These are phyloP conservation scores for Hymenochirus boettgeri DNA, from an alignment of 2,113 vertebrate genomes.

Conservation along the genomic window DNA sequence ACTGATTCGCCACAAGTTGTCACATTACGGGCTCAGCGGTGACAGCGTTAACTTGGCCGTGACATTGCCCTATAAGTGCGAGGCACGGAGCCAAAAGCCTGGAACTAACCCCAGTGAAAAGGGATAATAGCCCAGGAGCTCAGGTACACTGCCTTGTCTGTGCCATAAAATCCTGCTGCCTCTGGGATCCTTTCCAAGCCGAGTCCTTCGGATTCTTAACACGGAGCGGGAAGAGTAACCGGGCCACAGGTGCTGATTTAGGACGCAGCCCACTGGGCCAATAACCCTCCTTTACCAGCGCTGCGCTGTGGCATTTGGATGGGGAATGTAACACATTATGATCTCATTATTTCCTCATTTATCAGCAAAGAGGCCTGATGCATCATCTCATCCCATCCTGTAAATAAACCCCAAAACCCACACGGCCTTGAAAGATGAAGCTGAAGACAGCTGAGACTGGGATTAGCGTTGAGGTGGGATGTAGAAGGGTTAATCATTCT, in stretches of 20 bases:
- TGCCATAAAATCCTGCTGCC: slow-evolving; percentile 31
- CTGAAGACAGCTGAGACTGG: no score
- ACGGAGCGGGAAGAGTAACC: slow-evolving; percentile 20
- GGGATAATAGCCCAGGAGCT: neutral
- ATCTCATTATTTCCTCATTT: slow-evolving; percentile 3
- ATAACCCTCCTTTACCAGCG: slow-evolving; percentile 8
- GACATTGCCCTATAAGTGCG: slow-evolving; percentile 19
- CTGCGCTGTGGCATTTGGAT: neutral
- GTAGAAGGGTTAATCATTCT: slow-evolving; percentile 11
- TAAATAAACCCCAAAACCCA: no score
- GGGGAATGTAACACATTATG: slow-evolving; percentile 4
- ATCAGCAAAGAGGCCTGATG: no score
- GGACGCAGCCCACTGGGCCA: slow-evolving; percentile 18
- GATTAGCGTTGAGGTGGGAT: no score
- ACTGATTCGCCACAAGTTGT: slow-evolving; percentile 29
- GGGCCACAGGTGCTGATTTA: slow-evolving; percentile 36
- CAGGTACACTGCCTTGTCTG: slow-evolving; percentile 4
- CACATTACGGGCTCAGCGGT: slow-evolving; percentile 26
- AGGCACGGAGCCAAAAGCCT: slow-evolving; percentile 15
- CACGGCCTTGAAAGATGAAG: no score
- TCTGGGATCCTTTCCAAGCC: slow-evolving; percentile 19
- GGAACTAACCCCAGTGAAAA: neutral
- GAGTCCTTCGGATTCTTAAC: slow-evolving; percentile 7
- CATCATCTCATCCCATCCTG: no score
- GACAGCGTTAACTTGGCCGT: slow-evolving; percentile 35